These are phyloP conservation scores for Ctena decussata DNA, from an alignment of 2,888 invertebrate species.

Conservation along the genomic window DNA sequence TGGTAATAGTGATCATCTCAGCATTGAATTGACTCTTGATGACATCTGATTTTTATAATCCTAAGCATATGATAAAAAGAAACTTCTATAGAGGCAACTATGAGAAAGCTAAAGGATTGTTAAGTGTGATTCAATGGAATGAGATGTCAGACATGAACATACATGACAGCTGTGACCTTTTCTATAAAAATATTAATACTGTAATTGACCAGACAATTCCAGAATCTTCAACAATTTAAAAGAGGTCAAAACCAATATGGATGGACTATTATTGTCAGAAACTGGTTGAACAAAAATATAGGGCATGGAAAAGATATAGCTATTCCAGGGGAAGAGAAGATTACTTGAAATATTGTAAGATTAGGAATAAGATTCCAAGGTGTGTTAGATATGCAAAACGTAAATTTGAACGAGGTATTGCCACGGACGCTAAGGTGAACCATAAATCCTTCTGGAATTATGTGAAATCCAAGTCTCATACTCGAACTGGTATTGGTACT, in stretches of 20 bases:
- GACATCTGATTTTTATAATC: not conserved
- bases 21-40: not conserved
- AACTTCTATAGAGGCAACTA: not conserved
- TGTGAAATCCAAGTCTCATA: constrained; percentile 17
- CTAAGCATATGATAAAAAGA: not conserved
- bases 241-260: constrained; percentile 4
- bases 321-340: constrained; percentile 12
- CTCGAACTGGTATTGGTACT: not conserved
- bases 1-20: not conserved
- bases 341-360: constrained; percentile 16
- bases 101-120: not conserved
- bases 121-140: not conserved
- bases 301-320: constrained; percentile 29
- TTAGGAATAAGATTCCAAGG: constrained; percentile 13
- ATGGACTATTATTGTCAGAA: constrained; percentile 25
- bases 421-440: not conserved
- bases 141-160: not conserved
- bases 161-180: constrained; percentile 11
- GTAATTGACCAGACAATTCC: not conserved
- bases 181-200: not conserved
- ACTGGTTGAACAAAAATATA: constrained; percentile 21
- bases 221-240: not conserved
- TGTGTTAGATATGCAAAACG: constrained; percentile 3
- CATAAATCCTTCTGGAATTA: constrained; percentile 27
- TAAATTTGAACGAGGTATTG: constrained; percentile 13